Percentiles rank a stretch among this genome's conserved stretches.
Evolutionary conservation across 2,113 vertebrate genomes (phyloP).

Genomic region (Notarius quadriscutis): DNA sequence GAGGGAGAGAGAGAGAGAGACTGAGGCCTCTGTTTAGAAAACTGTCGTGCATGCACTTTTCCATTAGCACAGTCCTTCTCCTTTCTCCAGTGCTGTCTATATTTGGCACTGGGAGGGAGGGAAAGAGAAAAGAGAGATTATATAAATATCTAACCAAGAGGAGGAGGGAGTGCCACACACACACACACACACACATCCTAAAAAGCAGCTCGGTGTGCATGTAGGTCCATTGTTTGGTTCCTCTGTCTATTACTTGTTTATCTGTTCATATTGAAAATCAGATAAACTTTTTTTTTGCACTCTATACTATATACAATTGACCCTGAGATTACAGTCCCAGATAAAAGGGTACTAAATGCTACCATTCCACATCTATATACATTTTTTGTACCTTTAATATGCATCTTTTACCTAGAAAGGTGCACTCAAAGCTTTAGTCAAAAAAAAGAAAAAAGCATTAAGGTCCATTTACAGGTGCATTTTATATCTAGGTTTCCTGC

Average conservation of each 20-base stretch:
- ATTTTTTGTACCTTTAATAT: neutral
- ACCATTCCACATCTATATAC: neutral
- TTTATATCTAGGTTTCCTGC: neutral
- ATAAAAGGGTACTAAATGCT: neutral
- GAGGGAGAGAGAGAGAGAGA: neutral
- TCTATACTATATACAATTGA: neutral
- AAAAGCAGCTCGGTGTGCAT: neutral
- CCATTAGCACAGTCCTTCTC: neutral
- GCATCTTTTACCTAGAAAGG: neutral
- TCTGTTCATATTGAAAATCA: neutral
- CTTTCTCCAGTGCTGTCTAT: slow-evolving; percentile 35
- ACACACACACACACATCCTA: neutral
- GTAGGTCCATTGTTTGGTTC: neutral
- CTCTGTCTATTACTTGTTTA: neutral
- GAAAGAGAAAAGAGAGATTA: slow-evolving; percentile 40
- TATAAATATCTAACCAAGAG: slow-evolving; percentile 45
- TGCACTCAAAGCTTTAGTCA: neutral
- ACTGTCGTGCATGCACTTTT: neutral
- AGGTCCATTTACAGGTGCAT: neutral
- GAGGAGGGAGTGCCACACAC: neutral
- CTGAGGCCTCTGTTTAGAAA: slow-evolving; percentile 19
- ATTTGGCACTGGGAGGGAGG: slow-evolving; percentile 42
- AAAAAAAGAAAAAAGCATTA: neutral
- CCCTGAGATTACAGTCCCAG: neutral
- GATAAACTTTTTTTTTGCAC: neutral